phyloP scores from a whole-genome alignment of 2,888 invertebrate genomes.

The Oxyteleia sp. region DNA sequence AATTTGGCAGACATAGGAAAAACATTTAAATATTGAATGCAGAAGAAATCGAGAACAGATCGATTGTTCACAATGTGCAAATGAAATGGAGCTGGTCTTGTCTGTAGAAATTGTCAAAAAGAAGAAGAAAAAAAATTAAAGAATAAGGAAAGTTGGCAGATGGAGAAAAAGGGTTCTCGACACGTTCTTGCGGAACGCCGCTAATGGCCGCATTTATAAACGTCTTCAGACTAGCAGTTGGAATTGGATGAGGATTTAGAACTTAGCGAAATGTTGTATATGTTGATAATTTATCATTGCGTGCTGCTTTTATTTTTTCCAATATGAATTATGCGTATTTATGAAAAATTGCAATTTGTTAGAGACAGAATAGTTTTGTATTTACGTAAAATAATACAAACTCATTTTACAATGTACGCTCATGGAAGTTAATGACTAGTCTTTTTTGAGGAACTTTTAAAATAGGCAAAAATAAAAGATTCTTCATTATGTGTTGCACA shows the following conservation, averaged over 20 bases:
- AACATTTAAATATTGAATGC: conserved; percentile 59
- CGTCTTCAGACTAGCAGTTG: conserved; percentile 47
- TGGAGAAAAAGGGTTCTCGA: conserved; percentile 43
- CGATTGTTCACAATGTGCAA: conserved; percentile 53
- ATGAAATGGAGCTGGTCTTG: conserved; percentile 45
- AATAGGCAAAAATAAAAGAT: too few species aligned
- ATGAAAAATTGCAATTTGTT: background rate
- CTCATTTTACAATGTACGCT: too few species aligned
- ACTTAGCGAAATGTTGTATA: conserved; percentile 47
- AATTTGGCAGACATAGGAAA: conserved; percentile 30
- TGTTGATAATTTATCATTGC: conserved; percentile 36
- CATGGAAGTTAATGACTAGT: too few species aligned
- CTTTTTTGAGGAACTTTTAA: too few species aligned
- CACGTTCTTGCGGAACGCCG: conserved; percentile 48
- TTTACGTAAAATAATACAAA: too few species aligned
- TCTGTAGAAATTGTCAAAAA: conserved; percentile 46
- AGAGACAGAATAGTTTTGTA: too few species aligned
- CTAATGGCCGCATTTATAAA: conserved; percentile 68
- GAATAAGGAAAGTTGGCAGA: conserved; percentile 56
- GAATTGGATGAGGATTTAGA: conserved; percentile 48
- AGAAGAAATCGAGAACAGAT: conserved; percentile 36
- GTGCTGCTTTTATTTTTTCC: conserved; percentile 3
- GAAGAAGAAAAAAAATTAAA: conserved; percentile 29
- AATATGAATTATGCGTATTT: background rate
- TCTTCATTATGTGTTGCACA: too few species aligned